These are phyloP conservation scores for Clamator glandarius DNA, from an alignment of 2,797 vertebrate genomes.

Conservation along the genomic window DNA sequence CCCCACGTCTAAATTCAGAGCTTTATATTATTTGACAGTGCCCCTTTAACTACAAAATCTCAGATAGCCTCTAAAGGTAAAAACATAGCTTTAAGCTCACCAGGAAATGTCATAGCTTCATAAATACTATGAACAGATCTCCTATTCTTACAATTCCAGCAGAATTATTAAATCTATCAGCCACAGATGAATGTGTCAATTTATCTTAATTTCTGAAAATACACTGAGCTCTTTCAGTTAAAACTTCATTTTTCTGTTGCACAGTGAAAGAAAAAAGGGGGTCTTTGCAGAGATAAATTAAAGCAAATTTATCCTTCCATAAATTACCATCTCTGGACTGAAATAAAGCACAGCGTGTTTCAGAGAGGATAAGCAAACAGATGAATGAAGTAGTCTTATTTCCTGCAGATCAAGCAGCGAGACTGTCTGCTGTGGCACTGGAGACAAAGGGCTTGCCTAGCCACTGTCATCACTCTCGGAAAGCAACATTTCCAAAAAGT, in stretches of 20 bases:
- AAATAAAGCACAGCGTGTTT: slow-evolving; percentile 42
- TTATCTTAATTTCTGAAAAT: slow-evolving; percentile 80
- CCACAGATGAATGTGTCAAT: slow-evolving; percentile 66
- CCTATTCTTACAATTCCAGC: slow-evolving; percentile 65
- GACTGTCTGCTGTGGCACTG: slow-evolving; percentile 1
- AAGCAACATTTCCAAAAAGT: slow-evolving; percentile 7
- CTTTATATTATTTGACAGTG: background rate
- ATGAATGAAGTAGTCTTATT: slow-evolving; percentile 45
- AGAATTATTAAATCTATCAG: slow-evolving; percentile 74
- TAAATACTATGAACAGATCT: slow-evolving; percentile 62
- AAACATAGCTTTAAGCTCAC: background rate
- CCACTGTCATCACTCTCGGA: slow-evolving; percentile 43
- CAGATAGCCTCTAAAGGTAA: slow-evolving; percentile 36
- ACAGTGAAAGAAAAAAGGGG: slow-evolving; percentile 47
- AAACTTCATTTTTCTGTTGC: slow-evolving; percentile 62
- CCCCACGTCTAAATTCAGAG: background rate
- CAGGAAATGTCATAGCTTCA: slow-evolving; percentile 53
- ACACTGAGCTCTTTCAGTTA: slow-evolving; percentile 61
- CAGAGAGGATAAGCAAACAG: slow-evolving; percentile 24
- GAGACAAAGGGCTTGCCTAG: slow-evolving; percentile 36
- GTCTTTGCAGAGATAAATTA: slow-evolving; percentile 65
- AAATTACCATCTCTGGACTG: slow-evolving; percentile 48
- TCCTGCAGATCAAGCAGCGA: slow-evolving; percentile 30
- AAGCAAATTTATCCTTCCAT: slow-evolving; percentile 55
- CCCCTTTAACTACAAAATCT: slow-evolving; percentile 34